Conservation (phyloP, 2,888 invertebrate genomes). For the Seladonia tumulorum region DNA sequence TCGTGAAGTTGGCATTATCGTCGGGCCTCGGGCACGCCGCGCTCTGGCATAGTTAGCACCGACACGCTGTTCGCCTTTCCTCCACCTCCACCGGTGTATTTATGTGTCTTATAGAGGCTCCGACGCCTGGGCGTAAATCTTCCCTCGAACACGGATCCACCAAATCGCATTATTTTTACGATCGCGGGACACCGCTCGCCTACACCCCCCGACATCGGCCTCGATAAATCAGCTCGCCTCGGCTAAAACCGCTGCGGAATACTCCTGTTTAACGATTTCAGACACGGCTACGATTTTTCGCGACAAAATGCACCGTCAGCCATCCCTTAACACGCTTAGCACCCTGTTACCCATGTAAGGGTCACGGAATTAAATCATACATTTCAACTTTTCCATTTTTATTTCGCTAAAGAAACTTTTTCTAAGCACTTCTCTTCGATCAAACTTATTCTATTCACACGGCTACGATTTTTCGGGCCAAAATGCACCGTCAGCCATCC, state of each 20-base stretch:
- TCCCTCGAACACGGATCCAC: constrained; percentile 43
- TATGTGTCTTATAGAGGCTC: constrained; percentile 40
- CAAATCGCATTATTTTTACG: constrained; percentile 53
- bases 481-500: neutral
- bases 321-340: too few relatives aligned
- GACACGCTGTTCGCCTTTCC: constrained; percentile 50
- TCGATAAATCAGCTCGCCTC: neutral
- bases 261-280: neutral
- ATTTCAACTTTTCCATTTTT: too few relatives aligned
- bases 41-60: constrained; percentile 56
- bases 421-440: too few relatives aligned
- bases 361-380: too few relatives aligned
- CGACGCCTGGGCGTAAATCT: constrained; percentile 54
- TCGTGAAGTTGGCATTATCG: constrained; percentile 75
- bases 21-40: constrained; percentile 62
- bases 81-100: constrained; percentile 40
- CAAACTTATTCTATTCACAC: too few relatives aligned
- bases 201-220: neutral
- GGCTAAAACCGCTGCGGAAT: neutral
- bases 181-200: neutral
- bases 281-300: neutral
- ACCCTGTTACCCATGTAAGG: too few relatives aligned
- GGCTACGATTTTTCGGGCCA: too few relatives aligned
- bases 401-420: too few relatives aligned
- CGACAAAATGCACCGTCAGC: too few relatives aligned